phyloP scores from a whole-genome alignment of 2,888 invertebrate genomes.

The Lydus trimaculatus region DNA sequence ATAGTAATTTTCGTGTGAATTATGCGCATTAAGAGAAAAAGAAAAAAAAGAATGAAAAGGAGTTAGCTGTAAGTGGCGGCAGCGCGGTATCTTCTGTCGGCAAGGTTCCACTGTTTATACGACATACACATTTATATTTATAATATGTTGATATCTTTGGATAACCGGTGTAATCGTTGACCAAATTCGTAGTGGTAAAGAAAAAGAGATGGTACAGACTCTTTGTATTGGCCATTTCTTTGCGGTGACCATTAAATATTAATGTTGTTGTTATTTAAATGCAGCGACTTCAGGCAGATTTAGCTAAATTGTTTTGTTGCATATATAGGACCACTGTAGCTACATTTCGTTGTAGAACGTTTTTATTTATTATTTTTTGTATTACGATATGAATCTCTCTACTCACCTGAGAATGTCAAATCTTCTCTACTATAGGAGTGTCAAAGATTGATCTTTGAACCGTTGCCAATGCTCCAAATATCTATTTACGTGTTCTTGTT shows the following conservation, averaged over 20 bases:
- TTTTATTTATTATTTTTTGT: neutral
- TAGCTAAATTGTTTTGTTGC: neutral
- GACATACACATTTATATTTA: constrained; percentile 41
- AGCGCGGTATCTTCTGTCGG: constrained; percentile 48
- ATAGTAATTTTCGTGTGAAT: constrained; percentile 41
- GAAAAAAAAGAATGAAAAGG: constrained; percentile 30
- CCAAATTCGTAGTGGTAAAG: constrained; percentile 21
- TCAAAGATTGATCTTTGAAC: no score
- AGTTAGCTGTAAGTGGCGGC: constrained; percentile 17
- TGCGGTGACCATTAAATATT: constrained; percentile 29
- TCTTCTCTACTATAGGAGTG: no score
- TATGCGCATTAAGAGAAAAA: constrained; percentile 34
- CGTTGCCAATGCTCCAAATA: no score
- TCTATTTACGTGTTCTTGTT: constrained; percentile 44
- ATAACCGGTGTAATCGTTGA: constrained; percentile 36
- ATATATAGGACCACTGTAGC: neutral
- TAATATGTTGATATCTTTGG: constrained; percentile 38
- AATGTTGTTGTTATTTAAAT: constrained; percentile 30
- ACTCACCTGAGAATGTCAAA: no score
- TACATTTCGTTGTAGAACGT: neutral
- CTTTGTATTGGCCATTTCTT: constrained; percentile 17
- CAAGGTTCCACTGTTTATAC: constrained; percentile 43
- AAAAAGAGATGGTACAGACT: neutral
- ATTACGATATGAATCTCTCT: neutral
- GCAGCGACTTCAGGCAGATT: constrained; percentile 11